Evolutionary conservation across 2,113 vertebrate genomes (phyloP), one percentile per base, ranked within the genome.

Genomic region (Ameiurus melas): DNA sequence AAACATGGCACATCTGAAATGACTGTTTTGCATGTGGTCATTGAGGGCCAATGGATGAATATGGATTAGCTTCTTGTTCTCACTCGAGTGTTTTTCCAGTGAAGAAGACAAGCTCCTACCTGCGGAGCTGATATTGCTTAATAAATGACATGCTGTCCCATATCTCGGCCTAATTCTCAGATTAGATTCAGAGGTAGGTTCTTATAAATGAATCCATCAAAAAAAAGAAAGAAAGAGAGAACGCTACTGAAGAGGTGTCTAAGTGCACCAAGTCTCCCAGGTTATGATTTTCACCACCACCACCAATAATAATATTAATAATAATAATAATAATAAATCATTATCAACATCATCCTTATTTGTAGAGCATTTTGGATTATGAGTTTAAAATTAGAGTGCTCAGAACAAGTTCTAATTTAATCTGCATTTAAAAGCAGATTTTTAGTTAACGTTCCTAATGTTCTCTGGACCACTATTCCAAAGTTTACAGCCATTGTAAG

Each of bases 61-160:
- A 88, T 89, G 84, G 58, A 90, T 89, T 81, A 87, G 88, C 73
- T 66, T 83, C 70, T 27, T 57, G 55, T 89, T 84, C 81, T 88
- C 85, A 33, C 86, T 86, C 47, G 70, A 88, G 90, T 91, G 88
- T 57, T 85, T 88, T 86, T 75, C 85, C 79, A 89, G 66, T 43
- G 66, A 87, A 70, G 86, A 57, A 85, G 88, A 87, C 90, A 83
- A 80, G 88, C 90, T 85, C 82, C 47, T 89, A 86, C 89, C 89
- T 84, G 90, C 68, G 58, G 83, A 83, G 84, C 51, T 25, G 47
- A 43, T 60, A 60, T 16, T 36, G 66, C 83, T 77, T 91, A 89
- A 91, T 89, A 86, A 89, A 88, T 77, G 78, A 87, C 83, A 89
- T 47, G 83, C 87, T 78, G 88, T 82, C 71, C n/a, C 60, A 80